Evolutionary conservation across 2,113 vertebrate species (phyloP), one percentile per base, ranked within the genome.

Genomic region (Chaenocephalus aceratus): DNA sequence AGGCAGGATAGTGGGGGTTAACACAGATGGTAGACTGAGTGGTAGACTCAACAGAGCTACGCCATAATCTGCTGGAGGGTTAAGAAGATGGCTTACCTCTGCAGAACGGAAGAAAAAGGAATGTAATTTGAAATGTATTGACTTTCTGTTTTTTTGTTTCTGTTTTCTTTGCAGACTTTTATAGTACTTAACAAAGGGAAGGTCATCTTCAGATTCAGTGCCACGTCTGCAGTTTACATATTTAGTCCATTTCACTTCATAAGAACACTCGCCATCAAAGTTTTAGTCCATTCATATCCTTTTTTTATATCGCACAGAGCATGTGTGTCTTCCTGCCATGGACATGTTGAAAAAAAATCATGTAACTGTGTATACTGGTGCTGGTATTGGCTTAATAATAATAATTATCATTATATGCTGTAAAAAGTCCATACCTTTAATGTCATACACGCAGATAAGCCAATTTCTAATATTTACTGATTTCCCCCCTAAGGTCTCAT

Each of bases 261-360:
- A 91, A 96, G 98, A 96, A 94, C 97, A 87, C 94, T 95, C 64
- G 96, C 98, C 67, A 96, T 99, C 85, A 97, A 96, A 89, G 94
- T 99, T 87, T 96, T 99, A 90, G 97, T 99, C 85, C 98, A 99
- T 92, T 97, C 97, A 99, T 99, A 99, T 99, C 98, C 98, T 99
- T 99, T 96, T 68, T 53, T n/a, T 30, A 30, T 30, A 57, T 21
- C 67, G 12, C 21, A 3, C 2, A 41, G 51, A 44, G n/a, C 2
- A 10, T 81, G 51, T 48, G 12, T 65, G 7, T 82, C 15, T 59
- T 45, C 34, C 26, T 57, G 18, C 13, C 15, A 26, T 5, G 11
- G 10, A 14, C 16, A 46, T 65, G 30, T 66, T 3, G 58, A 66
- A 13, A 66, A 66, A 8, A 16, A 51, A 26, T 65, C 13, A 54